Evolutionary conservation across 2,888 invertebrate species (phyloP).

Genomic region (Eurois occulta): DNA sequence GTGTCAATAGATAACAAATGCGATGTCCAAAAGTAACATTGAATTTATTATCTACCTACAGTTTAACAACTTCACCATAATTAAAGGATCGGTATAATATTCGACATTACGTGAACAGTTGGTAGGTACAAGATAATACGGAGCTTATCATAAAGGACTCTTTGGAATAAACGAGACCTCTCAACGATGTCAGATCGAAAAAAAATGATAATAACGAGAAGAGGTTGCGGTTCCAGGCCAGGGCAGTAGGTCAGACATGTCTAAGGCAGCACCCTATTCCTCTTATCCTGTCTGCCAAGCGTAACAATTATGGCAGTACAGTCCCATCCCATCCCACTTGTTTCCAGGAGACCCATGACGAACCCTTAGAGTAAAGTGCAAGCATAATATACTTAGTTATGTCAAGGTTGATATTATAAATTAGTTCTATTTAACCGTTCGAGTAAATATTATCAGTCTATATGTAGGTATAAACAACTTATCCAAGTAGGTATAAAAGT

Average conservation of each 20-base stretch:
- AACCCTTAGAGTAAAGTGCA: background rate
- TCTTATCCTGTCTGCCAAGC: background rate
- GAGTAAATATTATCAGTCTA: background rate
- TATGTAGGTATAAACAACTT: background rate
- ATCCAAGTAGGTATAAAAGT: background rate
- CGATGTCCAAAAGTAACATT: background rate
- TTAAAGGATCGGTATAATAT: background rate
- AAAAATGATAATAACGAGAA: background rate
- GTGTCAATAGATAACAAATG: slow-evolving; percentile 5
- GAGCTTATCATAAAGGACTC: background rate
- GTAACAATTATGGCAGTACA: background rate
- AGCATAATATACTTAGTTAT: background rate
- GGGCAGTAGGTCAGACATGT: no score
- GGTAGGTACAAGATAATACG: background rate
- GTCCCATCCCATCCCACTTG: background rate
- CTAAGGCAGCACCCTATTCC: background rate
- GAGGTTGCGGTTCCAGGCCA: background rate
- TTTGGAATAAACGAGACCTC: background rate
- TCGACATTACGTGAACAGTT: background rate
- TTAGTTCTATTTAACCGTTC: slow-evolving; percentile 1
- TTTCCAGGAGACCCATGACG: background rate
- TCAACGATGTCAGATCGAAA: background rate
- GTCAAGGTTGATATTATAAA: background rate
- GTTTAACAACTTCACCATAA: background rate
- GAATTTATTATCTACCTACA: background rate